These are phyloP conservation scores for Lepidothrix coronata DNA, from an alignment of 2,113 vertebrate genomes.

Conservation along the genomic window DNA sequence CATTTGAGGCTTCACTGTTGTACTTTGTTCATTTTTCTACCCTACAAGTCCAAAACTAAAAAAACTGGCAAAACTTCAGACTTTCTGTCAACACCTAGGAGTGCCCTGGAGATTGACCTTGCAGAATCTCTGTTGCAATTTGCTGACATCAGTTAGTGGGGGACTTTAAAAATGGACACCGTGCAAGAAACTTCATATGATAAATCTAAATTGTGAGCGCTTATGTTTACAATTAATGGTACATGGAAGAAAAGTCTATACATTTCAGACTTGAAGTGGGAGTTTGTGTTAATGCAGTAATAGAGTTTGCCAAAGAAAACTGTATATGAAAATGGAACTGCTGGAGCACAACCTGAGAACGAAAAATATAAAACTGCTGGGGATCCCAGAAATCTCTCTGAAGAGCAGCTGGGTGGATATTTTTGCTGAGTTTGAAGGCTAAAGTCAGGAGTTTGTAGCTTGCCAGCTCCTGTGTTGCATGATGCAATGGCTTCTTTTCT, in stretches of 20 bases:
- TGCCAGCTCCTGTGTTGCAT: slow-evolving; percentile 7
- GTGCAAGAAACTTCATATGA: not conserved
- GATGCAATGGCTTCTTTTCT: slow-evolving; percentile 9
- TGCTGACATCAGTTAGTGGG: not conserved
- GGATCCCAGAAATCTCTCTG: slow-evolving; percentile 23
- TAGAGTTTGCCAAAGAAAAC: slow-evolving; percentile 51
- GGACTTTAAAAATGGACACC: not conserved
- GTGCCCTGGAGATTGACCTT: not conserved
- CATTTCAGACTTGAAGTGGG: not conserved
- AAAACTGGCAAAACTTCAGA: not conserved
- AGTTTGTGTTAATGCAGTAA: slow-evolving; percentile 15
- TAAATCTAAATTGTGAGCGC: not conserved
- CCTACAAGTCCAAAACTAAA: not conserved
- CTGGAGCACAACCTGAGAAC: slow-evolving; percentile 34
- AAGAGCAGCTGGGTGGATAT: slow-evolving; percentile 23
- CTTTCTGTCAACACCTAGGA: not conserved
- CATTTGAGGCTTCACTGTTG: not conserved
- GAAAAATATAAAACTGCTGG: slow-evolving; percentile 14
- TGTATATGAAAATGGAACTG: not conserved
- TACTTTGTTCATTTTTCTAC: not conserved
- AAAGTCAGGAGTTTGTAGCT: not conserved
- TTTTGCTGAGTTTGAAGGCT: slow-evolving; percentile 16
- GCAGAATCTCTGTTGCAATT: not conserved
- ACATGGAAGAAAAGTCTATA: not conserved
- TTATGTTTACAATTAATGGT: not conserved